Base-by-base conservation (phyloP, 2,888 invertebrate genomes). In the Drosophila stalkeri region DNA sequence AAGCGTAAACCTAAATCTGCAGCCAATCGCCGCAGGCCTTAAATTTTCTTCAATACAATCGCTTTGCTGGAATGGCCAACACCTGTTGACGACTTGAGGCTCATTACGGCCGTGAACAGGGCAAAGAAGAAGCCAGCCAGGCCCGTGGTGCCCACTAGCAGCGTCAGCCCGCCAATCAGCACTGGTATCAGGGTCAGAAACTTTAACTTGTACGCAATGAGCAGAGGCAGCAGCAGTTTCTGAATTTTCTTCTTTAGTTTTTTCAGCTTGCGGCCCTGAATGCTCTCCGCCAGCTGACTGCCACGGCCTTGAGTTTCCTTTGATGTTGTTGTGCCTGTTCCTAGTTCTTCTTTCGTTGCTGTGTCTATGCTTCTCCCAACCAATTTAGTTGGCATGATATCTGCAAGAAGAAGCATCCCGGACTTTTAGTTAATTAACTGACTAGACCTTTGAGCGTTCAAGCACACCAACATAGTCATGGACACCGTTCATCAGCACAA, bases 61-160 rank as follows among this genome's bases (percentile, higher is more conserved):
- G 90, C 67, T 80, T 92, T 91, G 72, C 77, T 84, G 66, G 76
- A 62, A 47, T 88, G 83, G 49, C 81, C 79, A 8, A 59, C 78
- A 67, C 78, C 75, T 61, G 82, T 57, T 43, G 85, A 64, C 51
- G 82, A 69, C 70, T 95, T 96, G 73, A 97, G 93, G 64, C 96
- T 96, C 94, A 97, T 96, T 6, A 96, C 96, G 2, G 97, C 96
- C 59, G 97, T 96, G 88, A 97, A 97, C 16, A 97, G 93, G 1
- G 97, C 97, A 91, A 97, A 97, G 94, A 97, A 97, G 93, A 97
- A 97, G 76, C 97, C 97, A 23, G 97, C 97, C 68, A 97, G 92
- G 20, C 97, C 96, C 0, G 97, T 96, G 0, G 97, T 96, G 71
- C 96, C 96, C 6, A 96, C 95, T 56, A 97, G 92, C 11, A 97